These are phyloP conservation scores for Holocentrus rufus DNA, from an alignment of 2,797 vertebrate species.

Conservation along the genomic window DNA sequence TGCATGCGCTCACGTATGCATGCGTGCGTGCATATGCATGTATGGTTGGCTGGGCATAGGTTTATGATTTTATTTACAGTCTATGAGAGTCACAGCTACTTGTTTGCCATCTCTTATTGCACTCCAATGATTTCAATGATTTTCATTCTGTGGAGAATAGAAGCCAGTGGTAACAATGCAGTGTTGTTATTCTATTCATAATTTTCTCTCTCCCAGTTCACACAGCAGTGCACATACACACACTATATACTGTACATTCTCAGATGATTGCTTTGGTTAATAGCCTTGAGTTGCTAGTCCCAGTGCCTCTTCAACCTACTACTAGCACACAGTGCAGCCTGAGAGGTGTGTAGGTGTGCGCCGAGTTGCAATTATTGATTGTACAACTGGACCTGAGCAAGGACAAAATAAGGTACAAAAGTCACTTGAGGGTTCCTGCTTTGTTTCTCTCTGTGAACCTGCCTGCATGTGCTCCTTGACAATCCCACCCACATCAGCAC, in stretches of 20 bases:
- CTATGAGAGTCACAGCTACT: neutral
- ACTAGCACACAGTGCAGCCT: neutral
- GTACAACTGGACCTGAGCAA: neutral
- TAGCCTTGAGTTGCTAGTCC: slow-evolving; percentile 15
- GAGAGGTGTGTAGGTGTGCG: neutral
- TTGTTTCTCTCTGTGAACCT: neutral
- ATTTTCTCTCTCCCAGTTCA: neutral
- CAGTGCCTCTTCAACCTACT: neutral
- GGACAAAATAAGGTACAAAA: slow-evolving; percentile 14
- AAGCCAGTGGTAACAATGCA: neutral
- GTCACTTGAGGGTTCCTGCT: neutral
- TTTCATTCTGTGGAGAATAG: neutral
- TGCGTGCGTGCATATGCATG: neutral
- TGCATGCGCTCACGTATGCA: too few relatives aligned
- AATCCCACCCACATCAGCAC: neutral
- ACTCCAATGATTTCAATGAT: slow-evolving; percentile 4
- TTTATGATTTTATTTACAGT: neutral
- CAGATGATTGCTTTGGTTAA: slow-evolving; percentile 23
- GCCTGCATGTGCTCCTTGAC: neutral
- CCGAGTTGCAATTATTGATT: slow-evolving; percentile 8
- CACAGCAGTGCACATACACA: slow-evolving; percentile 1
- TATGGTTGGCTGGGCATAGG: too few relatives aligned
- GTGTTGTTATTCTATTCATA: slow-evolving; percentile 7
- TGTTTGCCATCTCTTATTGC: slow-evolving; percentile 2
- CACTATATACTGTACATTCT: neutral